Evolutionary conservation across 2,797 vertebrate species (phyloP).

Genomic region (Typhlichthys subterraneus): DNA sequence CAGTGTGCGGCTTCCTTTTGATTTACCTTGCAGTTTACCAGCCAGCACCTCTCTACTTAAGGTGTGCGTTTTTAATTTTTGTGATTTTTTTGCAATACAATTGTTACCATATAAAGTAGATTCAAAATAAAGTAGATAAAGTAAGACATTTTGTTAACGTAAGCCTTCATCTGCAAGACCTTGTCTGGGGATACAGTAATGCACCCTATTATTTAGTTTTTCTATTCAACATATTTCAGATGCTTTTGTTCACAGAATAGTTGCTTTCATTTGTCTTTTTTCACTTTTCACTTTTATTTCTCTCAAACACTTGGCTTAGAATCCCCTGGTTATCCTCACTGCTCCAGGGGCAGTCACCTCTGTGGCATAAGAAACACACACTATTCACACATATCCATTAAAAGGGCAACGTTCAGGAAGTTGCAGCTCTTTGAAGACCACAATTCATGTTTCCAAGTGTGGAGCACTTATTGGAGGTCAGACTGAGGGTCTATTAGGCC

Average conservation of each 20-base stretch:
- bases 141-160: conserved; percentile 35
- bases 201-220: conserved; percentile 16
- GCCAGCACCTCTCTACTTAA: too few relatives aligned
- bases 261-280: conserved; percentile 26
- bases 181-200: conserved; percentile 50
- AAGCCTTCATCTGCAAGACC: conserved; percentile 65
- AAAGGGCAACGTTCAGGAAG: conserved; percentile 72
- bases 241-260: conserved; percentile 24
- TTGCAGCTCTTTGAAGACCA: conserved; percentile 74
- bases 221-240: conserved; percentile 18
- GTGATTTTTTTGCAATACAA: neutral
- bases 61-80: too few relatives aligned
- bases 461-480: conserved; percentile 77
- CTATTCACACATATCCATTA: conserved; percentile 51
- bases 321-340: conserved; percentile 68
- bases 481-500: conserved; percentile 72
- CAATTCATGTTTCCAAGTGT: conserved; percentile 74
- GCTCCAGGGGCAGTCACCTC: conserved; percentile 69
- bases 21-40: too few relatives aligned
- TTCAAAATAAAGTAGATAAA: conserved; percentile 56
- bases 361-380: conserved; percentile 31
- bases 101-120: conserved; percentile 16
- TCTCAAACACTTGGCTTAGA: conserved; percentile 49
- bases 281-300: conserved; percentile 28
- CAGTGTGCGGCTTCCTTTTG: too few relatives aligned